phyloP scores from a whole-genome alignment of 2,797 vertebrate genomes.

The Thunnus albacares region DNA sequence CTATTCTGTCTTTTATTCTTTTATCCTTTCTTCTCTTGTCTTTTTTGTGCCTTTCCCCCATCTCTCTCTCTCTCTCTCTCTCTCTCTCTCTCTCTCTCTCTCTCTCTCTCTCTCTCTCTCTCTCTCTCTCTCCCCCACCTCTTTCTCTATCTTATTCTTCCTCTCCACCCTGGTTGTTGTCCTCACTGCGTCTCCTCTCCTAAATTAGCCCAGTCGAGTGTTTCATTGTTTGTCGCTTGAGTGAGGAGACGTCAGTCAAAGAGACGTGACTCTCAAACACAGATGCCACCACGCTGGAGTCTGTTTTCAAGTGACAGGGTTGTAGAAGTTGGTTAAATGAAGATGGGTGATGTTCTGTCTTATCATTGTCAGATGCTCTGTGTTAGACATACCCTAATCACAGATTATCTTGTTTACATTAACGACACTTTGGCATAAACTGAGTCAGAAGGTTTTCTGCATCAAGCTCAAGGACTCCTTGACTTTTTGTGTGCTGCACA shows the following conservation, averaged over 20 bases:
- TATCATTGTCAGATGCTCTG: constrained; percentile 44
- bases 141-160: constrained; percentile 30
- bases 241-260: constrained; percentile 67
- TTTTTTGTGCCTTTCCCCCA: background rate
- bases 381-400: constrained; percentile 45
- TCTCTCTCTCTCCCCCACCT: no score
- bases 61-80: background rate
- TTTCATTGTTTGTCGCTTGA: constrained; percentile 77
- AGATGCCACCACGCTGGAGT: constrained; percentile 35
- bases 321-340: constrained; percentile 51
- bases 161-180: constrained; percentile 52
- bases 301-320: constrained; percentile 32
- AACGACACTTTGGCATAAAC: constrained; percentile 1
- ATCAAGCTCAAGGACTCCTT: constrained; percentile 18
- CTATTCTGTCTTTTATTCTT: constrained; percentile 28
- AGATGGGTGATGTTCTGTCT: constrained; percentile 46
- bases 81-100: background rate
- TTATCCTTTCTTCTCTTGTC: constrained; percentile 14
- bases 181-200: constrained; percentile 60
- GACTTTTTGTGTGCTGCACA: background rate
- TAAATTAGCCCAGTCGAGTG: constrained; percentile 77
- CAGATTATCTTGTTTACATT: constrained; percentile 46
- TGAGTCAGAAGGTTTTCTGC: background rate
- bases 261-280: constrained; percentile 49
- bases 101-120: background rate